Conservation (phyloP, 2,113 vertebrate species). For the Pantherophis guttatus region DNA sequence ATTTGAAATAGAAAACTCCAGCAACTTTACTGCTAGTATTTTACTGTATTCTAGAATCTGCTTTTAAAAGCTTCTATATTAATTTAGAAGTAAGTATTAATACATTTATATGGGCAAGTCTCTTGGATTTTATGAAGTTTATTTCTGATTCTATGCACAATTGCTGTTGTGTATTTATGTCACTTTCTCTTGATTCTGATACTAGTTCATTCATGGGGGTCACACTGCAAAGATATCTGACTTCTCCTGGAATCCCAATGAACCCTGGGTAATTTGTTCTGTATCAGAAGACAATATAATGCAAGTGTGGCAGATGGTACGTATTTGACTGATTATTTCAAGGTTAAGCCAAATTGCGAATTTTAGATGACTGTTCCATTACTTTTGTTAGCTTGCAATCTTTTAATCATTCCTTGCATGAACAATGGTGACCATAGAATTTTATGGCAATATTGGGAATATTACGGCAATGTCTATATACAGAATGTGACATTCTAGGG, state of each 20-base stretch:
- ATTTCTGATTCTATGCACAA: not conserved
- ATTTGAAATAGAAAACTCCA: not conserved
- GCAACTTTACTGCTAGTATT: not conserved
- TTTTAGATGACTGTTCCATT: not conserved
- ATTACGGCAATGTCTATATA: not conserved
- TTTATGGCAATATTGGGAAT: no score
- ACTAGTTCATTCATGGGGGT: slow-evolving; percentile 94
- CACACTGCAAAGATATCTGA: slow-evolving; percentile 98
- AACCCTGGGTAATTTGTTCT: slow-evolving; percentile 99
- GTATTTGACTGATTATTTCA: slow-evolving; percentile 34
- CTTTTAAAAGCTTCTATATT: not conserved
- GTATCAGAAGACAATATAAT: slow-evolving; percentile 99
- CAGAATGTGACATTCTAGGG: not conserved
- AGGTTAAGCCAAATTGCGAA: not conserved
- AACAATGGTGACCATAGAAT: not conserved
- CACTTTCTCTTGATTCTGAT: not conserved
- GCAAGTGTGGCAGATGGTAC: slow-evolving; percentile 99
- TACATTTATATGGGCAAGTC: not conserved
- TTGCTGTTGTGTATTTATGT: not conserved
- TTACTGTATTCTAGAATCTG: not conserved
- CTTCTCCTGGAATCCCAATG: slow-evolving; percentile 99
- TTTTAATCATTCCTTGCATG: not conserved
- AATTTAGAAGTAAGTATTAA: not conserved
- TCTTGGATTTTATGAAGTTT: not conserved
- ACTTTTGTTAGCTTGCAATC: not conserved